These are phyloP conservation scores for Latrodectus geometricus DNA, from an alignment of 1,140 invertebrate species.

Conservation along the genomic window DNA sequence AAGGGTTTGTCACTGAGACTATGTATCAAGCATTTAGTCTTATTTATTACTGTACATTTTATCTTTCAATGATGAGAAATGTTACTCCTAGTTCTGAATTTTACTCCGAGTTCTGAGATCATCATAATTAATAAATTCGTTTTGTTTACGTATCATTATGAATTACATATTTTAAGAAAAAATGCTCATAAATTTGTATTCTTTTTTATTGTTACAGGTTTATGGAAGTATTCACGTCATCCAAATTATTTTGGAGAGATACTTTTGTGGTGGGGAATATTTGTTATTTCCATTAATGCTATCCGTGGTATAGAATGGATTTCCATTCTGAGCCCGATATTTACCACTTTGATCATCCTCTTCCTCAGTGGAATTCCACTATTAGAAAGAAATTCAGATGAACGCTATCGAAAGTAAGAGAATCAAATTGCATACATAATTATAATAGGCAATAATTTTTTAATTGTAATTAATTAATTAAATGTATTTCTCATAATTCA, in stretches of 20 bases:
- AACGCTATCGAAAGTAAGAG: conserved; percentile 86
- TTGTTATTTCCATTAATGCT: conserved; percentile 87
- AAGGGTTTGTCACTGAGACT: too few species aligned
- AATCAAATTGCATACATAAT: background rate
- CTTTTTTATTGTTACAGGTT: conserved; percentile 73
- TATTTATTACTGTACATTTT: too few species aligned
- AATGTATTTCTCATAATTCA: too few species aligned
- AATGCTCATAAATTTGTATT: background rate
- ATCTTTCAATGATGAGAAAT: too few species aligned
- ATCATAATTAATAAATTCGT: too few species aligned
- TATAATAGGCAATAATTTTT: background rate
- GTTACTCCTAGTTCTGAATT: too few species aligned
- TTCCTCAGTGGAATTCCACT: conserved; percentile 68
- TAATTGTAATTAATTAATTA: too few species aligned
- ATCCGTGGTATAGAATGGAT: conserved; percentile 80
- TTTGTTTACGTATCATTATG: too few species aligned
- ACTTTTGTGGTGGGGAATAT: conserved; percentile 93
- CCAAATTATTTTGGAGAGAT: conserved; percentile 98
- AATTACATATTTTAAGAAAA: too few species aligned
- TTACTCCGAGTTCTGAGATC: too few species aligned
- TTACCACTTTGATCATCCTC: conserved; percentile 66
- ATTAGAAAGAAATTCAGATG: conserved; percentile 73
- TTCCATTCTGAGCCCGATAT: conserved; percentile 67
- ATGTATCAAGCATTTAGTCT: too few species aligned
- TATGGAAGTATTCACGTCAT: conserved; percentile 91